phyloP scores from a whole-genome alignment of 30 jellyfish, hydroid and myxozoan species.

The Hydra vulgaris region DNA sequence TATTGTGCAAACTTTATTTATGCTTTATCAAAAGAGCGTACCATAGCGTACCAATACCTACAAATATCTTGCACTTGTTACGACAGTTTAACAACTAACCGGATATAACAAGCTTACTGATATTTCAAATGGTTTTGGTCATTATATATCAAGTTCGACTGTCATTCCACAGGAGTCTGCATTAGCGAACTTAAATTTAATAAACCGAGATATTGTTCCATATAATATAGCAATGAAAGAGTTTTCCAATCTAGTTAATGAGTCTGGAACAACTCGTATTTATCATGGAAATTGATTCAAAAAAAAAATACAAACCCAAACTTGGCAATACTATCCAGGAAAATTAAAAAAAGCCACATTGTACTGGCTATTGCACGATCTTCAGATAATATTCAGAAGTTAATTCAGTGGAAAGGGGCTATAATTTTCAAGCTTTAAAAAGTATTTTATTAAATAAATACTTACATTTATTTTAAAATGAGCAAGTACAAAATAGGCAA shows the following conservation, averaged over 20 bases:
- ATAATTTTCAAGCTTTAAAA: no score
- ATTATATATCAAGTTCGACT: slow-evolving; percentile 44
- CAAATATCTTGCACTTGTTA: slow-evolving; percentile 38
- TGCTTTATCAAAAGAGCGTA: slow-evolving; percentile 3
- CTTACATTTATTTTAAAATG: no score
- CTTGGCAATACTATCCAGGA: background rate
- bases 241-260: background rate
- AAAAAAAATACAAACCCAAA: background rate
- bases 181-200: slow-evolving; percentile 17
- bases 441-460: no score
- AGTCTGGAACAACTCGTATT: slow-evolving; percentile 39
- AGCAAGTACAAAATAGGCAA: no score
- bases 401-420: no score
- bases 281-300: slow-evolving; percentile 22
- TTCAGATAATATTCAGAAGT: no score
- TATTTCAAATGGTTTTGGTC: slow-evolving; percentile 37
- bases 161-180: slow-evolving; percentile 44
- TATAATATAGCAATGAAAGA: slow-evolving; percentile 16
- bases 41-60: slow-evolving; percentile 25
- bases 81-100: slow-evolving; percentile 44
- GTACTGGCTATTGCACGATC: background rate
- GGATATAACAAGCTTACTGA: slow-evolving; percentile 17
- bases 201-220: slow-evolving; percentile 21
- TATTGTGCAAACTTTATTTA: slow-evolving; percentile 30
- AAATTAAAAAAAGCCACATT: background rate